These are phyloP conservation scores for Bos javanicus DNA, from an alignment of 2,113 vertebrate species.

Conservation along the genomic window DNA sequence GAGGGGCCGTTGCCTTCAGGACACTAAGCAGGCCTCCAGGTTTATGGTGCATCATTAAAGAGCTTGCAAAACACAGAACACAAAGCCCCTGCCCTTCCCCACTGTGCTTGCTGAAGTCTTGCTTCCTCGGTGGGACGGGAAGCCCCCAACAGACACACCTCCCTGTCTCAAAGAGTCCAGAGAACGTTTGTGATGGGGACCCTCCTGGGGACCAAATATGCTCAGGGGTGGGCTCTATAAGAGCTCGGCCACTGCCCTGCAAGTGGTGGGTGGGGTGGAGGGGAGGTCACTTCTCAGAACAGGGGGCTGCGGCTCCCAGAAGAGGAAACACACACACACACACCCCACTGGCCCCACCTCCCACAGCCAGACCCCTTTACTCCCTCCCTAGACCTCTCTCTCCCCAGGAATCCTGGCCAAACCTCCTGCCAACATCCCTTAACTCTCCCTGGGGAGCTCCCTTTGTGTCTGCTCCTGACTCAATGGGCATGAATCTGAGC, in stretches of 20 bases:
- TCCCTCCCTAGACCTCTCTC: not conserved
- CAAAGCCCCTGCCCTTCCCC: not conserved
- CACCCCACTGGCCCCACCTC: fast-evolving
- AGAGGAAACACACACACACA: not conserved
- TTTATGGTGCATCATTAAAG: not conserved
- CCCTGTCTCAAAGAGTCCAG: not conserved
- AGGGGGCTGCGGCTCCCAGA: not conserved
- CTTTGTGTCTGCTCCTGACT: not conserved
- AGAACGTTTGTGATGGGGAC: not conserved
- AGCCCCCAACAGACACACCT: not conserved
- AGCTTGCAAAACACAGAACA: not conserved
- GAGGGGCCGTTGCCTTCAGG: not conserved
- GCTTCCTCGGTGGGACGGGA: not conserved
- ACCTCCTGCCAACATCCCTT: not conserved
- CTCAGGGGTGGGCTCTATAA: not conserved
- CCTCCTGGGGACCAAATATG: not conserved
- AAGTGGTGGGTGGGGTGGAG: not conserved
- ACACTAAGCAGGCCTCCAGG: not conserved
- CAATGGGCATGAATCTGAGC: not conserved
- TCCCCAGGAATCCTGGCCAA: not conserved
- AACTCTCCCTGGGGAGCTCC: not conserved
- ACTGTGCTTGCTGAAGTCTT: not conserved
- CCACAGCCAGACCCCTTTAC: too few relatives aligned
- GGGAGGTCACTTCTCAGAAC: not conserved
- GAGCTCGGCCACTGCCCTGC: not conserved